phyloP scores from a whole-genome alignment of 2,797 vertebrate genomes.

The Tragopan temminckii region DNA sequence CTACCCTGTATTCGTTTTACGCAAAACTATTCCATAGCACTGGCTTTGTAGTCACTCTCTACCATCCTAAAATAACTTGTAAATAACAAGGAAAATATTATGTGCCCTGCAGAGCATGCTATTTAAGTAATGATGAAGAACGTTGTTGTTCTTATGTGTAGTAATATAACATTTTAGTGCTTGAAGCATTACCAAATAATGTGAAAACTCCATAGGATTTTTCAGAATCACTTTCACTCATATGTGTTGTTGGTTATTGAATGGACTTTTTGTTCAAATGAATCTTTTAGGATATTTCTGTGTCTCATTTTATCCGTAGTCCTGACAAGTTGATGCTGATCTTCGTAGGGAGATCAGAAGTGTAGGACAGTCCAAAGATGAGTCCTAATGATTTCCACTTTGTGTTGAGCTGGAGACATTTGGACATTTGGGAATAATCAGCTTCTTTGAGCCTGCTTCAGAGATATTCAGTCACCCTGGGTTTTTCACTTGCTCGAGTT shows the following conservation, averaged over 20 bases:
- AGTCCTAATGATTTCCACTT: not conserved
- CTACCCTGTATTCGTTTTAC: not conserved
- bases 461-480: not conserved
- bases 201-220: not conserved
- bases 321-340: not conserved
- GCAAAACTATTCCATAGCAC: not conserved
- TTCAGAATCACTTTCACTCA: not conserved
- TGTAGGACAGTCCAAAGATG: not conserved
- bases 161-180: not conserved
- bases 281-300: not conserved
- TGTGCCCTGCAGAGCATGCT: not conserved
- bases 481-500: not conserved
- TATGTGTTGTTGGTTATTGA: not conserved
- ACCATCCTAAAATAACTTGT: not conserved
- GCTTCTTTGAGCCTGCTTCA: not conserved
- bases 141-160: accelerated
- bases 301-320: not conserved
- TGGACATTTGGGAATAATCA: not conserved
- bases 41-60: not conserved
- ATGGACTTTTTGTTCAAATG: not conserved
- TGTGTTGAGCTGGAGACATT: not conserved
- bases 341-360: not conserved
- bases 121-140: constrained; percentile 31
- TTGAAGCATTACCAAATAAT: not conserved
- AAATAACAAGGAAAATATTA: not conserved